Evolutionary conservation across 2,888 invertebrate species (phyloP).

Genomic region (Lathronympha strigana): DNA sequence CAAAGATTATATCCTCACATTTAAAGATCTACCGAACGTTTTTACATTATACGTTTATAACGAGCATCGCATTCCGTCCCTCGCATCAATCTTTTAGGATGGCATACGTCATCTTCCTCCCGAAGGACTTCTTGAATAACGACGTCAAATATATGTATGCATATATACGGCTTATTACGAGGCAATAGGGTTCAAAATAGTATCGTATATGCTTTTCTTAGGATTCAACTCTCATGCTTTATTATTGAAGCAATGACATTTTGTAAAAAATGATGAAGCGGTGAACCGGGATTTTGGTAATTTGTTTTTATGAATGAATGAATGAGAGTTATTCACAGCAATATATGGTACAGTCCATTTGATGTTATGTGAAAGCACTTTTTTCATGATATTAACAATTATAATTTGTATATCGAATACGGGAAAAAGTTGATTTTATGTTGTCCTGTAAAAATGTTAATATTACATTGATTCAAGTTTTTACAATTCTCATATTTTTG

Average conservation of each 20-base stretch:
- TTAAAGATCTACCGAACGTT: constrained; percentile 19
- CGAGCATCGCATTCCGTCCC: constrained; percentile 24
- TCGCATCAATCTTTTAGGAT: constrained; percentile 29
- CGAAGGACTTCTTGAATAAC: constrained; percentile 5
- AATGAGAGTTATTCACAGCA: not conserved
- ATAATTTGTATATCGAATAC: too few relatives aligned
- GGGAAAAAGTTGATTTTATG: too few relatives aligned
- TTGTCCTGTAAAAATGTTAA: too few relatives aligned
- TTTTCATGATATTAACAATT: too few relatives aligned
- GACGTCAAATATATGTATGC: not conserved
- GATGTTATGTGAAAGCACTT: too few relatives aligned
- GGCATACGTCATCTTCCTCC: constrained; percentile 32
- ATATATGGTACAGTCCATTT: too few relatives aligned
- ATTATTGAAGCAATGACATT: not conserved
- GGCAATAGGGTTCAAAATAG: not conserved
- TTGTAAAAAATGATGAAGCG: not conserved
- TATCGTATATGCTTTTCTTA: not conserved
- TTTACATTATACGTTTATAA: constrained; percentile 33
- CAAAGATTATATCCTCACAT: not conserved
- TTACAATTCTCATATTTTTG: too few relatives aligned
- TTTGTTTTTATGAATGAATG: not conserved
- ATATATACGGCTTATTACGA: not conserved
- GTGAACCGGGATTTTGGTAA: not conserved
- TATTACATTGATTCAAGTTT: too few relatives aligned
- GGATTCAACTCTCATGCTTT: not conserved